Base-by-base conservation (phyloP, 2,113 vertebrate species). In the Ophthalmolycus amberensis region DNA sequence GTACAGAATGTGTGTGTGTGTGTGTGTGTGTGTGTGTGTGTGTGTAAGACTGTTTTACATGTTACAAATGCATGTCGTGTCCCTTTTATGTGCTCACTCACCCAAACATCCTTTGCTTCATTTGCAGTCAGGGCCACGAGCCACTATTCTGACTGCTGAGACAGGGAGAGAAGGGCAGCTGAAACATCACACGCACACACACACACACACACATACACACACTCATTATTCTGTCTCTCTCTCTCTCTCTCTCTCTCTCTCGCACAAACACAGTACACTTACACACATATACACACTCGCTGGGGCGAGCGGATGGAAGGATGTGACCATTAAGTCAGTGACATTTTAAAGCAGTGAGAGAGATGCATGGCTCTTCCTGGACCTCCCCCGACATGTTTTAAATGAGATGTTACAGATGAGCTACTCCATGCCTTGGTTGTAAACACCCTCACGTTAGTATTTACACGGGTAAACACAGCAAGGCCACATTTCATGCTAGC, bases 381-480 rank as follows among this genome's bases (percentile, higher is more conserved):
- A 88, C 88, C 87, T 88, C 78, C 37, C 46, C 78, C 81, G 89
- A 90, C 88, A 90, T 89, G 89, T 90, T 93, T 93, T 89, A 92
- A 94, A 91, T 88, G 91, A 92, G 88, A 91, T 90, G 92, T 92
- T 92, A 90, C 92, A 93, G 89, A 93, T 91, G 89, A 93, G 75
- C 83, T 88, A 58, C 88, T 87, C 85, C 68, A 73, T 65, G 84
- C 69, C 77, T 87, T n/a, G 25, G 64, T 69, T 87, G 89, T 91
- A 91, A 93, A 94, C 86, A 90, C 80, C 74, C 75, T 83, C 77
- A 69, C 67, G 65, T 37, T 79, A 79, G 71, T 92, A 90, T 93
- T 93, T 93, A 82, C 82, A 77, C 1, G 60, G 65, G 83, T 93
- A 86, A 92, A 92, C 87, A 88, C 54, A 71, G 77, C 56, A 71